A percentile compares a stretch with the other conserved stretches of the same genome.
phyloP scores from a whole-genome alignment of 2,888 invertebrate genomes.

The Trichogramma evanescens region DNA sequence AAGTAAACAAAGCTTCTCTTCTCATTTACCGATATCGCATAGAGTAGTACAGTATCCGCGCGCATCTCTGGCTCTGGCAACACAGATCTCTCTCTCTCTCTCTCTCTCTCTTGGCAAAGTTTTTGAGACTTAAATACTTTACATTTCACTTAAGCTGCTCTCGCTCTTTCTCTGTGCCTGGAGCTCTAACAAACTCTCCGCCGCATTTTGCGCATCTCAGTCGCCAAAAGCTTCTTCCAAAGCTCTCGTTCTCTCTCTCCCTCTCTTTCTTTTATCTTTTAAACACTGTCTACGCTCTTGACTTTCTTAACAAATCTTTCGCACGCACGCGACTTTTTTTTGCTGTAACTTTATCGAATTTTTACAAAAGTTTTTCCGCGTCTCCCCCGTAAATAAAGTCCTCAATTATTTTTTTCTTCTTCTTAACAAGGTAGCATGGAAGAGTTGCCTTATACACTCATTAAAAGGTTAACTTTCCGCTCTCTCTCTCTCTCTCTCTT shows the following conservation, averaged over 20 bases:
- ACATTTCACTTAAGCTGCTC: conserved; percentile 25
- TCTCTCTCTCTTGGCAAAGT: conserved; percentile 18
- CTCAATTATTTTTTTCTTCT: too few species aligned
- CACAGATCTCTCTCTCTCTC: background rate
- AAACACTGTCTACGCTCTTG: conserved; percentile 8
- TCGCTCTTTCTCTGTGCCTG: conserved; percentile 1
- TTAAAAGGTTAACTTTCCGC: too few species aligned
- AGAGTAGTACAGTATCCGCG: conserved; percentile 9
- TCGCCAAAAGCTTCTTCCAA: conserved; percentile 22
- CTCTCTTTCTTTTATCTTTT: conserved; percentile 13
- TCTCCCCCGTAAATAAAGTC: too few species aligned
- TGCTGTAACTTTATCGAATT: too few species aligned
- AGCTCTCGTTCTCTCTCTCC: conserved; percentile 5
- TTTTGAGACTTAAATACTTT: conserved; percentile 26
- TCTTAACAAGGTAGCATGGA: too few species aligned
- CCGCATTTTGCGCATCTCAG: conserved; percentile 14
- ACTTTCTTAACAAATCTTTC: conserved; percentile 22
- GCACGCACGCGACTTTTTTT: background rate
- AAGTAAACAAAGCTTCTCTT: conserved; percentile 7
- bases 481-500: too few species aligned
- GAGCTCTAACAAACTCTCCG: conserved; percentile 15
- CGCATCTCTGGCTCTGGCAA: background rate
- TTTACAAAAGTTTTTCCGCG: too few species aligned
- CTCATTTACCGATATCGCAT: background rate
- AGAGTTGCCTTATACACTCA: too few species aligned